Evolutionary conservation across 2,888 invertebrate species (phyloP).

Genomic region (Therioaphis trifolii): DNA sequence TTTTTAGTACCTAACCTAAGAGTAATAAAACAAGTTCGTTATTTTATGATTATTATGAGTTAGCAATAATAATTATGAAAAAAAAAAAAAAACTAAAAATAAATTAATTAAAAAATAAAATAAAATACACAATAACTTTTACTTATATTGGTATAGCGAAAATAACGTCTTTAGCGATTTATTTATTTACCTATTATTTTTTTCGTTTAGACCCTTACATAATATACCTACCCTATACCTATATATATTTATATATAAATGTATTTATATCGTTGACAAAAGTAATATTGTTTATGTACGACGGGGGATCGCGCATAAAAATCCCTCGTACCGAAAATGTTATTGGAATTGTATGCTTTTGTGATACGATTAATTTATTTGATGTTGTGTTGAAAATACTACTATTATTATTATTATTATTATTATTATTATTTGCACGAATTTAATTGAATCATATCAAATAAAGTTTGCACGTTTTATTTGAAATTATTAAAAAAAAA

Average conservation of each 20-base stretch:
- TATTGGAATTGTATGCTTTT: slow-evolving; percentile 39
- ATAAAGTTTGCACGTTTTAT: slow-evolving; percentile 55
- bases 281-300: slow-evolving; percentile 30
- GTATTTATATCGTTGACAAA: not conserved
- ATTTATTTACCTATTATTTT: slow-evolving; percentile 23
- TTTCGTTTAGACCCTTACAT: not conserved
- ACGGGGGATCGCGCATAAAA: not conserved
- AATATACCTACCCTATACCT: not conserved
- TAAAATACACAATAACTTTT: slow-evolving; percentile 33
- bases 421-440: slow-evolving; percentile 60
- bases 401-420: slow-evolving; percentile 28
- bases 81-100: slow-evolving; percentile 1
- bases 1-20: slow-evolving; percentile 51
- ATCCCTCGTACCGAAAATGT: slow-evolving; percentile 2
- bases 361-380: slow-evolving; percentile 47
- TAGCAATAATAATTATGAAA: slow-evolving; percentile 46
- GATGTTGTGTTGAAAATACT: slow-evolving; percentile 45
- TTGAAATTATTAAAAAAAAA: slow-evolving; percentile 29
- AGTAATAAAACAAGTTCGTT: slow-evolving; percentile 41
- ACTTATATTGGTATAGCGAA: slow-evolving; percentile 43
- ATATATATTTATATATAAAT: not conserved
- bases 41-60: slow-evolving; percentile 40
- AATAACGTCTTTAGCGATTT: slow-evolving; percentile 24
- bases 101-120: not conserved
- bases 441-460: slow-evolving; percentile 61